Conservation (phyloP, 2,888 invertebrate genomes). For the Geophilus truncorum region DNA sequence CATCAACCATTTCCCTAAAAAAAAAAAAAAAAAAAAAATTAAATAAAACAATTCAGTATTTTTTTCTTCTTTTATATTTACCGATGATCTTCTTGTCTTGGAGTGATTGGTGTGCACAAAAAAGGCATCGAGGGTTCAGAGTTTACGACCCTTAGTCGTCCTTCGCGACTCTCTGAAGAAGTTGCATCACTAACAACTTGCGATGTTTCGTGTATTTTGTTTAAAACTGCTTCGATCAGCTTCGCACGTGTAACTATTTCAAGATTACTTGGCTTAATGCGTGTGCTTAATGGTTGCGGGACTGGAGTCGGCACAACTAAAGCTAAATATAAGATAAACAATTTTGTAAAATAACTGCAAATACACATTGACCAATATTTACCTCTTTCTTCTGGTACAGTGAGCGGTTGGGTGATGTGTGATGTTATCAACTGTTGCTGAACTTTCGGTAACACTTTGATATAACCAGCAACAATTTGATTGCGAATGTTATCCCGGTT, state of each 20-base stretch:
- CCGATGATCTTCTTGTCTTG: constrained; percentile 29
- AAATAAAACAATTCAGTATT: not conserved
- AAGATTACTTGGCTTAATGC: constrained; percentile 43
- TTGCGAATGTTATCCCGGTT: constrained; percentile 53
- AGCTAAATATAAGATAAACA: not conserved
- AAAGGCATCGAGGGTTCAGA: constrained; percentile 58
- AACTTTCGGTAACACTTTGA: constrained; percentile 53
- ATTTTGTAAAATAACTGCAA: not conserved
- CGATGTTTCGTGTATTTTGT: constrained; percentile 49
- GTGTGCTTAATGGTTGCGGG: constrained; percentile 47
- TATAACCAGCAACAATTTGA: constrained; percentile 54
- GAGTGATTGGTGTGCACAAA: constrained; percentile 57
- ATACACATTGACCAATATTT: not conserved
- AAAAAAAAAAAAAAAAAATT: not conserved
- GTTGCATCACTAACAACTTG: not conserved
- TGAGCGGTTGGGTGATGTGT: too few species aligned
- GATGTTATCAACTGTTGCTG: constrained; percentile 52
- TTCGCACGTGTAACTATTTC: constrained; percentile 53
- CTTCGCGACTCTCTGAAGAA: not conserved
- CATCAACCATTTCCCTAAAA: not conserved
- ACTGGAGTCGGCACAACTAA: constrained; percentile 40
- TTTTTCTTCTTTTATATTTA: not conserved
- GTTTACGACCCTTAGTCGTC: not conserved
- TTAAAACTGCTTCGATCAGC: constrained; percentile 52
- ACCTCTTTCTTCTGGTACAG: not conserved